Percentiles rank a stretch among this genome's conserved stretches.
Evolutionary conservation across 2,888 invertebrate genomes (phyloP).

Genomic region (Phortica okadai): DNA sequence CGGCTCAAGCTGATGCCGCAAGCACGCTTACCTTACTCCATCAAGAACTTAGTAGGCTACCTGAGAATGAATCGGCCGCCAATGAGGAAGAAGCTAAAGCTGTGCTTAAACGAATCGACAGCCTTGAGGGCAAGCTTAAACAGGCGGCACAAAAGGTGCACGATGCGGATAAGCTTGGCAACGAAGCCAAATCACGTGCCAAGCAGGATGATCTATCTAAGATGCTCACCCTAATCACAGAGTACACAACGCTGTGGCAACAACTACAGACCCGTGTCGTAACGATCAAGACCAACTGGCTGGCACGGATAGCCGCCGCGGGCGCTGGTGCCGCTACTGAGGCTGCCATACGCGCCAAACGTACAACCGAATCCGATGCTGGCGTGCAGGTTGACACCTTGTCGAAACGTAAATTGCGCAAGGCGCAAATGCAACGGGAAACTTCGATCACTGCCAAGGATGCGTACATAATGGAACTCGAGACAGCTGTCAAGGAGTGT

Average conservation of each 20-base stretch:
- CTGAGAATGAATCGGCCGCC: conserved; percentile 78
- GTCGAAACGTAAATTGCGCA: conserved; percentile 76
- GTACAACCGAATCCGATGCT: conserved; percentile 85
- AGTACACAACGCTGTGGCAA: conserved; percentile 82
- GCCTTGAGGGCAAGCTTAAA: conserved; percentile 79
- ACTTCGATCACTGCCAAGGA: conserved; percentile 88
- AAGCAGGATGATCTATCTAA: conserved; percentile 78
- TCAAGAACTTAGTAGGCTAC: conserved; percentile 83
- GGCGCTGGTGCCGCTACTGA: conserved; percentile 78
- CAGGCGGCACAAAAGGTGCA: conserved; percentile 78
- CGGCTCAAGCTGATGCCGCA: conserved; percentile 84
- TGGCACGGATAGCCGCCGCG: conserved; percentile 63
- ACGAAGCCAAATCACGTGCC: conserved; percentile 80
- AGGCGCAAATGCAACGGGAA: conserved; percentile 78
- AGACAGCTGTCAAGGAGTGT: conserved; percentile 85
- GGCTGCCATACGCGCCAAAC: conserved; percentile 84
- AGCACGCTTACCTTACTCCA: conserved; percentile 85
- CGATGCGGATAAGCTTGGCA: conserved; percentile 80
- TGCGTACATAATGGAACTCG: conserved; percentile 87
- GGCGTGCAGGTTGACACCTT: conserved; percentile 90
- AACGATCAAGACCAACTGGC: conserved; percentile 76
- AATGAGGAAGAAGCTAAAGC: conserved; percentile 56
- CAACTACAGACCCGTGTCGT: conserved; percentile 79
- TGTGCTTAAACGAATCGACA: conserved; percentile 69
- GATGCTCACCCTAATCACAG: conserved; percentile 81